A percentile compares a stretch with the other conserved stretches of the same genome.
Evolutionary conservation across 2,797 vertebrate genomes (phyloP).

Genomic region (Periparus ater): DNA sequence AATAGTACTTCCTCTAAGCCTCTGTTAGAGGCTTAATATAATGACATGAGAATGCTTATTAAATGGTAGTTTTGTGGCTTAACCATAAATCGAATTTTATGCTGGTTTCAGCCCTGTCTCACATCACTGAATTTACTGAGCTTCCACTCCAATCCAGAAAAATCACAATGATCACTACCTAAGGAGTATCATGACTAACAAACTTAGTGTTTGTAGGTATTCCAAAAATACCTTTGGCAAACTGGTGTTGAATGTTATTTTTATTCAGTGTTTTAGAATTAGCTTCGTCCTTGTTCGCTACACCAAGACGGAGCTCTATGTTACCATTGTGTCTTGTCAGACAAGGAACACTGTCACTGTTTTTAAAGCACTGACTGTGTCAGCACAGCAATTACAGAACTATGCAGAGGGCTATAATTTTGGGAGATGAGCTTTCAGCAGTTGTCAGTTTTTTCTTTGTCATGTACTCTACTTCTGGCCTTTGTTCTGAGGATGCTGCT

Average conservation of each 20-base stretch:
- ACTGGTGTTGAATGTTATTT: background rate
- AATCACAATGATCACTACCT: background rate
- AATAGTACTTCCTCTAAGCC: background rate
- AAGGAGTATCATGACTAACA: background rate
- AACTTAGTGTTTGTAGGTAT: background rate
- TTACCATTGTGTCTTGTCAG: background rate
- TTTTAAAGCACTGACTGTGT: background rate
- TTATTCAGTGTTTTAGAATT: background rate
- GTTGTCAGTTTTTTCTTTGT: background rate
- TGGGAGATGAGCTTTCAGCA: background rate
- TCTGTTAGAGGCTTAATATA: background rate
- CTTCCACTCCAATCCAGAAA: background rate
- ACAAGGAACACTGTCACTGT: background rate
- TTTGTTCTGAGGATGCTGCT: background rate
- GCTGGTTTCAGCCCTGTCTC: background rate
- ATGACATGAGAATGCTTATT: background rate
- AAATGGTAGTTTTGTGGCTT: background rate
- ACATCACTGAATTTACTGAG: background rate
- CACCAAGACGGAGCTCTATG: background rate
- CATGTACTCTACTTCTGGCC: background rate
- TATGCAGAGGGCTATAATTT: background rate
- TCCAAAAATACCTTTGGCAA: background rate
- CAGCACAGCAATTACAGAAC: background rate
- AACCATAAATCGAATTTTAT: background rate
- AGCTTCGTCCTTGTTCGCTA: background rate